These are phyloP conservation scores for Leptodactylus fallax DNA, from an alignment of 2,797 vertebrate species.

Conservation along the genomic window DNA sequence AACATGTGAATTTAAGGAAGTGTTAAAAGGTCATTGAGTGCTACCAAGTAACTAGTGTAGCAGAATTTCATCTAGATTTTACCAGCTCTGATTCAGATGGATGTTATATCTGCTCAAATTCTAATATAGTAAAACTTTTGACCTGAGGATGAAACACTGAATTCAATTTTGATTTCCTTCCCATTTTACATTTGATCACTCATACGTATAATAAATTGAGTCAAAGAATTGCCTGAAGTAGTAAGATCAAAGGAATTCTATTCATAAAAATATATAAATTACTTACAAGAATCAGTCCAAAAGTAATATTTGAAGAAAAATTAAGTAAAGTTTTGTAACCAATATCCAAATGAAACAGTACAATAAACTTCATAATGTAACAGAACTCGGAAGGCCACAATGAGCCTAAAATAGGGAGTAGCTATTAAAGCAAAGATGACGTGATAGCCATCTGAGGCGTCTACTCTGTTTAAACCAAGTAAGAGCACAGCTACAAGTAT, in stretches of 20 bases:
- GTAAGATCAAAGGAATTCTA: constrained; percentile 19
- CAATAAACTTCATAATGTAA: no score
- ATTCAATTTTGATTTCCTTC: constrained; percentile 16
- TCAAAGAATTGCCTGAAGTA: constrained; percentile 21
- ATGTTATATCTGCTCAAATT: neutral
- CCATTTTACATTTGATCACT: neutral
- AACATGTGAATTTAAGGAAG: no score
- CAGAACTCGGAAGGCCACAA: no score
- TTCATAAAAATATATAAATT: neutral
- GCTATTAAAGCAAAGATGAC: no score
- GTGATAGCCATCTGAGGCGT: no score
- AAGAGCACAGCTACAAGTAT: no score
- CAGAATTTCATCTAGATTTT: neutral
- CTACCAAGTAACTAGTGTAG: neutral
- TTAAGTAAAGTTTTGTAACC: no score
- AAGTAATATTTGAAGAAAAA: no score
- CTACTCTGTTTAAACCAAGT: no score
- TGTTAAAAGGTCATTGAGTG: neutral
- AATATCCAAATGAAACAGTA: no score
- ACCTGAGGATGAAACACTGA: neutral
- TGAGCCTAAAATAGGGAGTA: no score
- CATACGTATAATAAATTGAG: constrained; percentile 3
- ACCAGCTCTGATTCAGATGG: neutral
- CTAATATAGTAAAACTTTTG: neutral
- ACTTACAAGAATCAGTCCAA: no score